Base-by-base conservation (phyloP, 2,113 vertebrate genomes). In the Acanthisitta chloris region DNA sequence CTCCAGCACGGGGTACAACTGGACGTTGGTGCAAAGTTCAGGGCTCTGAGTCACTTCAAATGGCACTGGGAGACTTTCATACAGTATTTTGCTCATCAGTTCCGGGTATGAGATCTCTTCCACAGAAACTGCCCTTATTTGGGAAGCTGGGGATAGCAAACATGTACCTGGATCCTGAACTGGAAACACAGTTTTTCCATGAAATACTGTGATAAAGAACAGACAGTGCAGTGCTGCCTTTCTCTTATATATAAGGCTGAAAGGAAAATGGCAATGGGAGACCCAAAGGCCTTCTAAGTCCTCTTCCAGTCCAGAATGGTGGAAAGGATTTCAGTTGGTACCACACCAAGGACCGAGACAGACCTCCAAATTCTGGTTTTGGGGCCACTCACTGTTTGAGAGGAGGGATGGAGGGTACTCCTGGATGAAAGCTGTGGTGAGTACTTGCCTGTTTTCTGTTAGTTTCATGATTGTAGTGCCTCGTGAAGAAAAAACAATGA, bases 401-500 rank as follows among this genome's bases (percentile, higher is more conserved):
- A 64, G 46, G 3, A 51, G 9, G 36, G 31, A 45, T 1, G 7
- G 20, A 49, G 15, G 19, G 15, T 13, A 14, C 33, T 80, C 73
- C 38, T 73, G 64, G 29, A 55, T 42, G 28, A 78, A 77, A 57
- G 29, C 12, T 19, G 15, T 4, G 33, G 46, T 31, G 18, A 76
- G 6, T 45, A 95, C 92, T 94, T 97, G 98, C 99, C 98, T 99
- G 96, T 99, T 98, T 96, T 98, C 98, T 4, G 99, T 99, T 89
- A 99, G 95, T 16, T 97, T 97, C 99, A 99, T 97, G 95, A 99
- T 52, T 4, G 98, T 98, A 10, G 92, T 97, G 59, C 98, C 99
- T 33, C 88, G 92, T 11, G 98, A 98, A 67, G 99, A 99, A 97
- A 98, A 99, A 61, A 99, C 98, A 3, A 99, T 99, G 96, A 99